Conservation (phyloP, 2,888 invertebrate genomes). For the Pegoplata infirma region DNA sequence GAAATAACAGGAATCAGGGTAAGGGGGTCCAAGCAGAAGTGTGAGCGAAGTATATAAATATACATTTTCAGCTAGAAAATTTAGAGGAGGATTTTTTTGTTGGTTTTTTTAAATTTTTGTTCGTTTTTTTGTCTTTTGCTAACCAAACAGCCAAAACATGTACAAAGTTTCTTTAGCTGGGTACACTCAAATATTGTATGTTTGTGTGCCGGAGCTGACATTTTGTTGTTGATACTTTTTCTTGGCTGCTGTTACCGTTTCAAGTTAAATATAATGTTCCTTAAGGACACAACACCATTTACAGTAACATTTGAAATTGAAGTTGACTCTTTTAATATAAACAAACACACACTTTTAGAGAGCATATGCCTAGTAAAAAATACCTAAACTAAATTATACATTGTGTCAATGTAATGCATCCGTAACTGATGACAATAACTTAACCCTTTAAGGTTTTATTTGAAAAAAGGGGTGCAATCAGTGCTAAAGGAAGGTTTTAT, state of each 20-base stretch:
- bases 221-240: conserved; percentile 15
- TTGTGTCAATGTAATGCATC: not conserved
- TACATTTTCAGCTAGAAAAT: not conserved
- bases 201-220: no score
- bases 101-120: conserved; percentile 15
- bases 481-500: no score
- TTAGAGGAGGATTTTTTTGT: conserved; percentile 11
- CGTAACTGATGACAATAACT: not conserved
- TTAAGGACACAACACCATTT: conserved; percentile 34
- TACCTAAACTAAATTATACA: conserved; percentile 10
- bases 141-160: conserved; percentile 7
- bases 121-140: not conserved
- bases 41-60: not conserved
- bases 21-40: conserved; percentile 16
- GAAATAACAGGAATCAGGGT: not conserved
- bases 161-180: conserved; percentile 16
- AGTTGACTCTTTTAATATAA: not conserved
- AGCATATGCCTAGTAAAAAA: conserved; percentile 9
- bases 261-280: conserved; percentile 47
- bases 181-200: conserved; percentile 12
- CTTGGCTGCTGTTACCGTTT: conserved; percentile 49
- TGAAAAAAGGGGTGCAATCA: no score
- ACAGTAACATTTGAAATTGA: not conserved
- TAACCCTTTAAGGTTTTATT: not conserved
- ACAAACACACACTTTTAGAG: not conserved